phyloP scores from a whole-genome alignment of 2,113 vertebrate species.

The Tyto alba region DNA sequence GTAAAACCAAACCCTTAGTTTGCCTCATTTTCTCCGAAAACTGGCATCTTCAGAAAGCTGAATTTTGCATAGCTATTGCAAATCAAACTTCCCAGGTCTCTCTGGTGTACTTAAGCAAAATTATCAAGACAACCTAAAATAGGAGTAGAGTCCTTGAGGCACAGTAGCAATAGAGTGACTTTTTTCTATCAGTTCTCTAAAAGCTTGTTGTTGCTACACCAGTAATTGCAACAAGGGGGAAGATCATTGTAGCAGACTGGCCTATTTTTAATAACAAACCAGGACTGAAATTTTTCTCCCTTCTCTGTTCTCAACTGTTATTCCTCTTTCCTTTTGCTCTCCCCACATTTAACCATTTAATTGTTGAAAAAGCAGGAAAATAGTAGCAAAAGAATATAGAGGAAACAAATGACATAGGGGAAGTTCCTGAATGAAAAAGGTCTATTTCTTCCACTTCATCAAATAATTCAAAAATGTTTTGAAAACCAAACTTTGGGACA shows the following conservation, averaged over 20 bases:
- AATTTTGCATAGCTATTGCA: not conserved
- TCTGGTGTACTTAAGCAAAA: not conserved
- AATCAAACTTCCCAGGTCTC: not conserved
- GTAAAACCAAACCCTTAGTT: not conserved
- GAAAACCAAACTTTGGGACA: not conserved
- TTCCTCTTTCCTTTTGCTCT: not conserved
- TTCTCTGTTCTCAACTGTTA: not conserved
- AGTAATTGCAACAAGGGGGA: not conserved
- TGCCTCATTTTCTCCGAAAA: not conserved
- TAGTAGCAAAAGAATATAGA: not conserved
- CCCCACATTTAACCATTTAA: not conserved
- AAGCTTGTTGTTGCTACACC: not conserved
- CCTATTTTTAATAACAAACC: slow-evolving; percentile 34
- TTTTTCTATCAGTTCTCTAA: not conserved
- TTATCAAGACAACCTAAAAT: not conserved
- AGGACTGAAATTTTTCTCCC: not conserved
- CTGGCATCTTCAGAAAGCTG: not conserved
- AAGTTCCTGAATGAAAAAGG: not conserved
- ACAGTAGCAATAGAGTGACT: not conserved
- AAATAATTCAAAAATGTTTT: not conserved
- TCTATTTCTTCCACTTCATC: not conserved
- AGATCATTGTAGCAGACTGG: not conserved
- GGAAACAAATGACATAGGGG: not conserved
- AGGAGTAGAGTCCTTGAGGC: slow-evolving; percentile 16
- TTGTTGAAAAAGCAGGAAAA: not conserved